Evolutionary conservation across 2,888 invertebrate species (phyloP).

Genomic region (Entomobrya proxima): DNA sequence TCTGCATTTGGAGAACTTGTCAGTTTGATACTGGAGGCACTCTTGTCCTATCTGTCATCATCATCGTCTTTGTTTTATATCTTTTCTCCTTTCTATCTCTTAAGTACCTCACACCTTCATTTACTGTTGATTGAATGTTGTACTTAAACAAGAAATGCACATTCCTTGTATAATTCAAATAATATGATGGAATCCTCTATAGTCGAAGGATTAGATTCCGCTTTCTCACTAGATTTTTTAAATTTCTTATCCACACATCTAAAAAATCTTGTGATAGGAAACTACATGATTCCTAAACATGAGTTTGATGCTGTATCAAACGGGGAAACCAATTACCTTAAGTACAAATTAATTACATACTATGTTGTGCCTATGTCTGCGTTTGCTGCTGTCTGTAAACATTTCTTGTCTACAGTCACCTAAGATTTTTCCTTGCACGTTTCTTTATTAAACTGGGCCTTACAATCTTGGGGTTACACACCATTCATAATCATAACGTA

Average conservation of each 20-base stretch:
- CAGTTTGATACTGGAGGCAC: no score
- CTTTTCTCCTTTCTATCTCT: no score
- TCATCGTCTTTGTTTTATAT: no score
- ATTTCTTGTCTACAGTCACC: neutral
- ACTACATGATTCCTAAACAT: neutral
- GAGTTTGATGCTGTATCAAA: neutral
- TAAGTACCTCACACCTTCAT: no score
- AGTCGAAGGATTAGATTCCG: neutral
- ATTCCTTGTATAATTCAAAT: neutral
- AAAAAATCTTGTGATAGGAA: no score
- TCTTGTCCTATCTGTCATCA: no score
- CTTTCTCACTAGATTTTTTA: neutral
- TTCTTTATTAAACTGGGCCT: neutral
- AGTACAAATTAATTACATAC: slow-evolving; percentile 27
- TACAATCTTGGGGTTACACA: neutral
- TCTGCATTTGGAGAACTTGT: no score
- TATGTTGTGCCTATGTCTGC: no score
- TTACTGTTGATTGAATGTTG: no score
- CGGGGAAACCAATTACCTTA: slow-evolving; percentile 36
- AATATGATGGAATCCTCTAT: neutral
- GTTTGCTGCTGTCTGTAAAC: no score
- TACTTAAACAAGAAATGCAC: neutral
- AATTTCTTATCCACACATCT: neutral
- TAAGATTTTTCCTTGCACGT: neutral
- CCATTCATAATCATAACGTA: neutral